A percentile compares a stretch with the other conserved stretches of the same genome.
phyloP scores from a whole-genome alignment of 2,113 vertebrate genomes.

The Tetrax tetrax region DNA sequence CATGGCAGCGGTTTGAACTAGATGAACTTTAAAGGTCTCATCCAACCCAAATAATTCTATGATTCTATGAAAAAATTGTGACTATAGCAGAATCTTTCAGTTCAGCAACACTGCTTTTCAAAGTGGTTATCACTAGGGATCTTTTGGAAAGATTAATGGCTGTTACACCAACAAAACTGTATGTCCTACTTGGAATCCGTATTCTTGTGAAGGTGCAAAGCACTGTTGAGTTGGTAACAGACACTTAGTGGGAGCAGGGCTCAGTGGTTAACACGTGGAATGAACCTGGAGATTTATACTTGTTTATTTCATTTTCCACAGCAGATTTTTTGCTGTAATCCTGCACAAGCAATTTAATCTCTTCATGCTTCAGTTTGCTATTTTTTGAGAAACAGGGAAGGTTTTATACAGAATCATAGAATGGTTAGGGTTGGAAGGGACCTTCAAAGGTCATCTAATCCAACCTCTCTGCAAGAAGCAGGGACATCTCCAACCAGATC shows the following conservation, averaged over 20 bases:
- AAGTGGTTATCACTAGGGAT: background rate
- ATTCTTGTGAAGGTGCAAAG: background rate
- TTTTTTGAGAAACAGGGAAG: background rate
- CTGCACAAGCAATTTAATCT: background rate
- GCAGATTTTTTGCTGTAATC: background rate
- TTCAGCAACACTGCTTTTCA: background rate
- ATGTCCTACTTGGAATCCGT: background rate
- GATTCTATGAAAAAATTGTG: background rate
- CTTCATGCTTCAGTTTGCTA: background rate
- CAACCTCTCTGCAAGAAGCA: too few relatives aligned
- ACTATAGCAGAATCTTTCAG: background rate
- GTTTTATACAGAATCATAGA: background rate
- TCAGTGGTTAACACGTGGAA: background rate
- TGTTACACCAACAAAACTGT: background rate
- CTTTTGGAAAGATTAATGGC: background rate
- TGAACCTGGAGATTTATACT: background rate
- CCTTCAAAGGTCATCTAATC: too few relatives aligned
- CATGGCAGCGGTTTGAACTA: background rate
- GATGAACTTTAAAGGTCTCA: background rate
- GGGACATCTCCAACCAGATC: too few relatives aligned
- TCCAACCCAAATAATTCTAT: background rate
- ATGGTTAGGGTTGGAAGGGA: too few relatives aligned
- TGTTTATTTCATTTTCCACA: background rate
- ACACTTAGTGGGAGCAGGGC: background rate
- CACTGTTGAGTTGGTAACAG: background rate